Evolutionary conservation across 2,888 invertebrate genomes (phyloP), one percentile per base, ranked within the genome.

Genomic region (Ptilodon capucinus): DNA sequence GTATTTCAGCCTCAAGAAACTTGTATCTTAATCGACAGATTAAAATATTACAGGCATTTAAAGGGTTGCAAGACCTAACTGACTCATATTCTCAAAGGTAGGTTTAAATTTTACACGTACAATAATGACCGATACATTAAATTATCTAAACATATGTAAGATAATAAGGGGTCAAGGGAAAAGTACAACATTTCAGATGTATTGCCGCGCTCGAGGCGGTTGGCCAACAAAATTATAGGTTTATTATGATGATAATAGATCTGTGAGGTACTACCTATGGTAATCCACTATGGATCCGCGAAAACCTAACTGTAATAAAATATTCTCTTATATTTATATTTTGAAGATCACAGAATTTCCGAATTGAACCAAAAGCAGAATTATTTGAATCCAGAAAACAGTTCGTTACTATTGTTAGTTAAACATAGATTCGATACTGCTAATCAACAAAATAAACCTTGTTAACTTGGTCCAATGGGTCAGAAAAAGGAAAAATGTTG

Each of bases 401-500:
- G n/a, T n/a, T n/a, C n/a, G n/a, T n/a, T n/a, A n/a, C n/a, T 25
- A 11, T 11, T 28, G 2, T 11, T 17, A 4, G 11, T 3, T 35
- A 35, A 38, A 38, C 18, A 19, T 17, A 1, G 13, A 38, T 13
- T 19, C 4, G 19, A 38, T 19, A 38, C n/a, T n/a, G 19, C 25
- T 40, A 45, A 44, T 51, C 23, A 36, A 19, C 18, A 35, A 39
- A 54, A 48, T 46, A 41, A 35, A 42, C 40, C 32, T 16, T 44
- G 40, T 40, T 59, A 47, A 57, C 40, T 39, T 43, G 17, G 57
- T 43, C 57, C 64, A 64, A 65, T 72, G 65, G 64, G 49, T 61
- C 32, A 55, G 48, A 62, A 65, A 61, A 48, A 41, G 42, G 58
- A 68, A 71, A 68, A 57, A 64, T 46, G 36, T 23, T 54, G 59